Evolutionary conservation across 2,113 vertebrate species (phyloP), one percentile per base, ranked within the genome.

Genomic region (Gallinago undulata): DNA sequence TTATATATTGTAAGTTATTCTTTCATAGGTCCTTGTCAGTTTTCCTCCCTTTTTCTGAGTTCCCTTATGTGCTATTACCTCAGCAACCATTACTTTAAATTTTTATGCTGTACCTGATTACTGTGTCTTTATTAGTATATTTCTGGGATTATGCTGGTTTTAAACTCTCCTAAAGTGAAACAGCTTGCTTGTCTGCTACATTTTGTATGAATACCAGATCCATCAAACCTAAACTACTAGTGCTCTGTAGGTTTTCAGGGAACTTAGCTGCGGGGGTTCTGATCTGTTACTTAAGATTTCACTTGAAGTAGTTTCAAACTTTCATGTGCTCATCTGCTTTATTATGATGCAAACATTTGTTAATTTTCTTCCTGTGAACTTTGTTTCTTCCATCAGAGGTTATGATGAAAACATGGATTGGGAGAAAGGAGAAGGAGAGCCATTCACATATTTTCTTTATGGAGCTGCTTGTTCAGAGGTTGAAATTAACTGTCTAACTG

Each of bases 401-500:
- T 98, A 98, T 6, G 97, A 98, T 85, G 59, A 94, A 4, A n/a
- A 97, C 83, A 98, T 99, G 86, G 96, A 99, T 92, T 99, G 99
- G 99, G 98, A 99, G 56, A 98, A 98, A 75, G 98, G 98, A 35
- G 97, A 99, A 95, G 99, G 99, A 21, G 91, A 90, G 2, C 98
- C 98, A 9, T 99, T 98, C 9, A 84, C 97, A 0, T 99, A 99
- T 95, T 99, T 96, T 89, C 96, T 98, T 6, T 99, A 79, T 37
- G 99, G 98, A 76, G 98, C 95, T 51, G 98, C 98, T 93, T 99
- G 98, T 97, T 97, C 98, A 13, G 99, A 99, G 86, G 98, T 99
- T 96, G 99, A 99, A 98, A 98, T 99, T 91, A 98, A 99, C 97
- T 99, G 98, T 84, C 97, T 99, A 63, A 99, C 98, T 0, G 99